These are phyloP conservation scores for Laothoe populi DNA, from an alignment of 2,888 invertebrate genomes.

Conservation along the genomic window DNA sequence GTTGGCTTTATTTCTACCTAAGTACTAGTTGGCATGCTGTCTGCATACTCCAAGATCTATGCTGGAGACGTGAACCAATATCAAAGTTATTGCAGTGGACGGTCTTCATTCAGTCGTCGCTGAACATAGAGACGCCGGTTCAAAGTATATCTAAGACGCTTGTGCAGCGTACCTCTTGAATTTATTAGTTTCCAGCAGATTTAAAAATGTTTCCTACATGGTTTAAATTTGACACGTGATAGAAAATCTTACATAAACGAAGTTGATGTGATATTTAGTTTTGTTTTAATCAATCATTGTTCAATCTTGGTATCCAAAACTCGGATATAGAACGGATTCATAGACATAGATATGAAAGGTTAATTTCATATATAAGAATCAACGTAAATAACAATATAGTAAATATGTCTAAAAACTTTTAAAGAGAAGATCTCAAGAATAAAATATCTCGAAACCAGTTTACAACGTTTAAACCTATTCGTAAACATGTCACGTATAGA, in stretches of 20 bases:
- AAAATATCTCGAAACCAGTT: not conserved
- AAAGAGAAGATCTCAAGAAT: not conserved
- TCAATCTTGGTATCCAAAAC: too few relatives aligned
- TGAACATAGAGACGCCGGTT: constrained; percentile 9
- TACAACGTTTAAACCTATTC: not conserved
- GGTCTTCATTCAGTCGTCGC: constrained; percentile 24
- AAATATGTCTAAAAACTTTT: not conserved
- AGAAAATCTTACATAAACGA: too few relatives aligned
- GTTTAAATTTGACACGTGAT: not conserved
- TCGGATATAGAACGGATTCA: too few relatives aligned
- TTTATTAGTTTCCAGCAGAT: constrained; percentile 15
- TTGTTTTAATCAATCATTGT: too few relatives aligned
- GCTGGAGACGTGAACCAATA: constrained; percentile 35
- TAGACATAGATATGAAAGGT: too few relatives aligned
- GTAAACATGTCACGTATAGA: constrained; percentile 8
- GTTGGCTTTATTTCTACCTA: not conserved
- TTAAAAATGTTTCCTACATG: not conserved
- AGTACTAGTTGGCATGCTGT: not conserved
- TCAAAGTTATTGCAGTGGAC: constrained; percentile 37
- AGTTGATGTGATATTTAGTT: too few relatives aligned
- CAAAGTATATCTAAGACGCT: constrained; percentile 14
- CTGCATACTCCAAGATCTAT: constrained; percentile 18
- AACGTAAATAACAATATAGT: not conserved
- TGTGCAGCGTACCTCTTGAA: constrained; percentile 19
- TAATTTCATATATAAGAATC: too few relatives aligned